Base-by-base conservation (phyloP, 2,113 vertebrate species). In the Gallinago media region DNA sequence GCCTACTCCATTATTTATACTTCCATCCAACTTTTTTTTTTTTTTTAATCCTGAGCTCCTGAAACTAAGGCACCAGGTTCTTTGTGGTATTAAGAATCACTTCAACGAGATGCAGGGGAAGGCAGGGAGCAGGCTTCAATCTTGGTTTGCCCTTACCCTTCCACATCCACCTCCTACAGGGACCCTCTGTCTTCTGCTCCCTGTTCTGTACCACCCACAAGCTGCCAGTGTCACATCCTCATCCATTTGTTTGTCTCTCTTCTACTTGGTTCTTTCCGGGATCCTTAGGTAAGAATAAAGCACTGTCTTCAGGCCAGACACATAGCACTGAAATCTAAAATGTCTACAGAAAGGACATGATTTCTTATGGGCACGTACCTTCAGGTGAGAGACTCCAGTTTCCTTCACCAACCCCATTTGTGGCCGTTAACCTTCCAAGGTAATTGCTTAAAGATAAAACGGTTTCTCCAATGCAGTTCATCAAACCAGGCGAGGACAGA, bases 1-100 rank as follows among this genome's bases (percentile, higher is more conserved):
- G 73, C 38, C 34, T 88, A 85, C 85, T 82, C 58, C 38, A 88
- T 93, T 75, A 92, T 91, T 94, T 91, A 87, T 85, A 47, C 58
- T 91, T 85, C 92, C 19, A 68, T 38, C 34, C 50, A 70, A 34
- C 29, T 36, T 84, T 75, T 40, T 42, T 42, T 42, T 40, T 21
- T 78, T 62, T 42, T 52, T 27, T 13, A 94, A 88, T 65, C 55
- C 54, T 40, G 46, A 81, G 38, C 25, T 96, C 77, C 44, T 82
- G 70, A 85, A 91, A 94, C 27, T n/a, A 68, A 90, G 27, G 20
- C 29, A 52, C 38, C 56, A 70, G 8, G 25, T 62, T 78, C 42
- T 63, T 68, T 59, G 27, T 63, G 55, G 25, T 67, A 21, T 4
- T 76, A 18, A 88, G 31, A 93, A 81, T 93, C 49, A 40, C 27